Base-by-base conservation (phyloP, 2,888 invertebrate species). In the Ormia ochracea region DNA sequence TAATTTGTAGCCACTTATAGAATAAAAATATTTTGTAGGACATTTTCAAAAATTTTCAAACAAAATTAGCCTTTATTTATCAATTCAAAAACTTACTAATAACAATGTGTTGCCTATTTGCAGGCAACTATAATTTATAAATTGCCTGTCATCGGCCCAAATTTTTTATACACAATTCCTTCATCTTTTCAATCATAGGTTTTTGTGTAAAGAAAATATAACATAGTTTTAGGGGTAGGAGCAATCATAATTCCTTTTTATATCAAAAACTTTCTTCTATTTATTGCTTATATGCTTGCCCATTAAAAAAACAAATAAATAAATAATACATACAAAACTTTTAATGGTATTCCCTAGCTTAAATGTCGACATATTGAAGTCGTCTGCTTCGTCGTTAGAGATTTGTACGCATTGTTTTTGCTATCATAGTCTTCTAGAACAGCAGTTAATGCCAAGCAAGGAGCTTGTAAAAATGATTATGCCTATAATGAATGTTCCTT, bases 331-430 rank as follows among this genome's bases (percentile, higher is more conserved):
- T 36, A 48, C 5, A 41, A 68, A 70, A 21, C 50, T 52, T 36
- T 50, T 76, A 61, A 56, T 61, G 48, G 66, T 48, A 19, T 38
- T 59, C 59, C 52, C 31, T 43, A 56, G 33, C 38, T 61, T 17
- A 72, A 80, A 54, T 72, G 66, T 72, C 36, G 72, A 75, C 75
- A 76, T 61, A 75, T 66, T 74, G 74, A 74, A 52, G 69, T 21
- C 52, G n/a, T n/a, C n/a, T n/a, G n/a, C n/a, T 66, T 54, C 45
- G 36, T 65, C 65, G 59, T 21, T 66, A n/a, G n/a, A n/a, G n/a
- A n/a, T 68, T 70, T 48, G 56, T 75, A 79, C 65, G 65, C 43
- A 7, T 72, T 12, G 31, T 19, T 50, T 36, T 23, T 50, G 3
- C 19, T 48, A 9, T 26, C 26, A 36, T 12, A 54, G 10, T 36